These are phyloP conservation scores for Chrysomela aeneicollis DNA, from an alignment of 2,888 invertebrate species.

Conservation along the genomic window DNA sequence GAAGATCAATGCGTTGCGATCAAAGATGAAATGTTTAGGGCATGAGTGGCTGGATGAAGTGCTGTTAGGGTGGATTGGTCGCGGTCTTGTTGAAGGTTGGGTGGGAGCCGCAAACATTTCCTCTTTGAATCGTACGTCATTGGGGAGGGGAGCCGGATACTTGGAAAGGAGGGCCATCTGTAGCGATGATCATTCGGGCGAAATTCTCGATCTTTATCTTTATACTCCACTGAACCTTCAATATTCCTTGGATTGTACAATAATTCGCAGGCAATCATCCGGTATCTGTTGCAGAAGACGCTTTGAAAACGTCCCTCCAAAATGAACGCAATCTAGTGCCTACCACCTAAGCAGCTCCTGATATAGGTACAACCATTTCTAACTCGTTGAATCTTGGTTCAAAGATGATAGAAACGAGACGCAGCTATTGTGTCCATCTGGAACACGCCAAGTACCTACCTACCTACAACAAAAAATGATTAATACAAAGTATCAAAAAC, in stretches of 20 bases:
- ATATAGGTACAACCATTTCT: no score
- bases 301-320: no score
- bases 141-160: slow-evolving; percentile 60
- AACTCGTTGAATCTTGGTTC: no score
- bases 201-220: background rate
- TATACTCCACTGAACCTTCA: background rate
- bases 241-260: background rate
- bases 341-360: no score
- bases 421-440: no score
- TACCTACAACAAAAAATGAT: no score
- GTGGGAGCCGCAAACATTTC: slow-evolving; percentile 59
- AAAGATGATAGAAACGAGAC: no score
- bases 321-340: no score
- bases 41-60: slow-evolving; percentile 52
- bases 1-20: slow-evolving; percentile 54
- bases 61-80: slow-evolving; percentile 50
- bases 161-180: slow-evolving; percentile 54
- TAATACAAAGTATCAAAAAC: no score
- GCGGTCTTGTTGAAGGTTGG: slow-evolving; percentile 48
- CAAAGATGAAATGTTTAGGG: slow-evolving; percentile 63
- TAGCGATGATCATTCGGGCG: slow-evolving; percentile 5
- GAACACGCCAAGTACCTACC: no score
- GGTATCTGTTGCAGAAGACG: background rate
- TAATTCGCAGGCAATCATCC: slow-evolving; percentile 4
- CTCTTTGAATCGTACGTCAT: slow-evolving; percentile 58